phyloP scores from a whole-genome alignment of 1,140 invertebrate species.

The Atopsyche davidsoni region DNA sequence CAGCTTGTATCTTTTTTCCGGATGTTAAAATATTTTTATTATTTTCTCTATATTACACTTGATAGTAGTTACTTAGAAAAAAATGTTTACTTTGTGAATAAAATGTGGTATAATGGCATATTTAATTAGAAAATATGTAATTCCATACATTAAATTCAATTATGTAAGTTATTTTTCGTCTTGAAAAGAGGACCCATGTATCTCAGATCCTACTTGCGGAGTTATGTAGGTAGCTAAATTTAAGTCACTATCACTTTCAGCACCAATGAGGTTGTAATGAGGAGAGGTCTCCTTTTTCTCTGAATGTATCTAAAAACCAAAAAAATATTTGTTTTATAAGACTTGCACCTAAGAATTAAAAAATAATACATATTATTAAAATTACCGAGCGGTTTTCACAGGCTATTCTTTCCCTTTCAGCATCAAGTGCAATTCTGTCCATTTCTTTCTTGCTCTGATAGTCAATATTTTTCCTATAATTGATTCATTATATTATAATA shows the following conservation, averaged over 20 bases:
- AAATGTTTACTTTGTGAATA: too few species aligned
- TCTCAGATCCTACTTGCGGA: too few species aligned
- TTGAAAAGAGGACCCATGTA: too few species aligned
- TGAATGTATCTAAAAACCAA: conserved; percentile 5
- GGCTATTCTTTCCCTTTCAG: conserved; percentile 7
- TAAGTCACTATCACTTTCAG: conserved; percentile 10
- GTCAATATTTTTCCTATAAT: conserved; percentile 13
- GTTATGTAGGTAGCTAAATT: conserved; percentile 9
- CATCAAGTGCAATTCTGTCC: conserved; percentile 2
- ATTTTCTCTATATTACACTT: too few species aligned
- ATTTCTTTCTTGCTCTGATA: neutral
- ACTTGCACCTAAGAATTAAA: neutral
- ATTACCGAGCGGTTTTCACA: neutral
- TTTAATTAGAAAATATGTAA: too few species aligned
- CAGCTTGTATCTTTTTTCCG: too few species aligned
- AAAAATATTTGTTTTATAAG: too few species aligned
- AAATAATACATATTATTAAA: neutral
- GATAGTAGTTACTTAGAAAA: too few species aligned
- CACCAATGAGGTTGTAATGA: neutral
- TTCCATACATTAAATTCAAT: too few species aligned
- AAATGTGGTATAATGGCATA: too few species aligned
- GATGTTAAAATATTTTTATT: too few species aligned
- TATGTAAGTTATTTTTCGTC: too few species aligned
- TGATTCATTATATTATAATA: neutral
- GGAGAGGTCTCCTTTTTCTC: conserved; percentile 13